Percentiles rank a stretch among this genome's conserved stretches.
Conservation (phyloP, 2,888 invertebrate genomes). For the Agrotis ipsilon region DNA sequence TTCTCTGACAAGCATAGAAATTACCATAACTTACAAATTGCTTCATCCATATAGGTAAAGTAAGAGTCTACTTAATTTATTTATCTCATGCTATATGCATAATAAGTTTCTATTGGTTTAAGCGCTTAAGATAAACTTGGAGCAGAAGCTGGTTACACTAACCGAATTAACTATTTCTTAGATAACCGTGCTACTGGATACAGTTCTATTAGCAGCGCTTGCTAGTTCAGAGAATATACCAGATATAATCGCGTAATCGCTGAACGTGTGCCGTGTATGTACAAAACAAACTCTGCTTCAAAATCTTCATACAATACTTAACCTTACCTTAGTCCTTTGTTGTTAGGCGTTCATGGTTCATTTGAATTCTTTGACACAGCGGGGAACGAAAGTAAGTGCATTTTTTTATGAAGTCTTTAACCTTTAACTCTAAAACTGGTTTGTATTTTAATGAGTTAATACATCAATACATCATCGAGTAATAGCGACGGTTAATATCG, state of each 20-base stretch:
- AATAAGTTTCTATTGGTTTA: conserved; percentile 47
- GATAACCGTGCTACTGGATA: conserved; percentile 57
- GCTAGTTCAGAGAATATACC: conserved; percentile 50
- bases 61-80: conserved; percentile 28
- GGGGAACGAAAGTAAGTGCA: conserved; percentile 79
- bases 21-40: conserved; percentile 20
- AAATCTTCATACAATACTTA: conserved; percentile 72
- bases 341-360: conserved; percentile 75
- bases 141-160: conserved; percentile 51
- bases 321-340: conserved; percentile 74
- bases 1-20: conserved; percentile 7
- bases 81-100: conserved; percentile 42
- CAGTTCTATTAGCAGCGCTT: conserved; percentile 51
- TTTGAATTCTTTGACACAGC: conserved; percentile 83
- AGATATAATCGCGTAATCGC: conserved; percentile 59
- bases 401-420: conserved; percentile 87
- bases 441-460: conserved; percentile 89
- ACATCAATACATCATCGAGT: conserved; percentile 87
- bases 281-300: conserved; percentile 64
- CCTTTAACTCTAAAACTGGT: conserved; percentile 85
- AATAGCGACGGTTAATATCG: conserved; percentile 81
- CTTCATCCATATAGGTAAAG: conserved; percentile 38
- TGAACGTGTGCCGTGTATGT: conserved; percentile 44
- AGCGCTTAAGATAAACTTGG: conserved; percentile 50
- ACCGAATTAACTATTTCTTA: conserved; percentile 57